Conservation (phyloP, 2,113 vertebrate species). For the Percina caprodes region DNA sequence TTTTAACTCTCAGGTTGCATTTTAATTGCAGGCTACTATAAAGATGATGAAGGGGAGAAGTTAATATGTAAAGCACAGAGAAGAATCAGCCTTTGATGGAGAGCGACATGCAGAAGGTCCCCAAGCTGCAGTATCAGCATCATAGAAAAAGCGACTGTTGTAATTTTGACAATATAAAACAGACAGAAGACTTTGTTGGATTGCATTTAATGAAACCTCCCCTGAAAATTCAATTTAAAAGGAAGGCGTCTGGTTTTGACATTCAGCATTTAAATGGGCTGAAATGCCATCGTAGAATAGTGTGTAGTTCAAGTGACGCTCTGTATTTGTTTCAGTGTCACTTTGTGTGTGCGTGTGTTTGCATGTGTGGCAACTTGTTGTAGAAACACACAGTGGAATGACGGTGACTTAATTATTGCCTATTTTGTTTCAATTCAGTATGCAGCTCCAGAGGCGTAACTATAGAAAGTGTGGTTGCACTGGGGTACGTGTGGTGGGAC, state of each 20-base stretch:
- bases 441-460: neutral
- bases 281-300: neutral
- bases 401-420: neutral
- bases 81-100: neutral
- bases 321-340: neutral
- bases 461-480: no score
- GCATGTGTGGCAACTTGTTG: neutral
- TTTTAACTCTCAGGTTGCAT: constrained; percentile 58
- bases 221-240: neutral
- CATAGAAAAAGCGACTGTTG: neutral
- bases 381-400: neutral
- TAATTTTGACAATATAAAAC: neutral
- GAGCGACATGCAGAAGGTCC: neutral
- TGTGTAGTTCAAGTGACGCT: neutral
- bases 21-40: constrained; percentile 46
- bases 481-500: no score
- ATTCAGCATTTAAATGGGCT: neutral
- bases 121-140: neutral
- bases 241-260: neutral
- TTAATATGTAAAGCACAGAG: neutral
- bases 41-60: constrained; percentile 35
- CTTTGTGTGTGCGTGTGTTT: neutral
- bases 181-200: neutral
- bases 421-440: neutral
- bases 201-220: neutral